Conservation (phyloP, 2,888 invertebrate genomes). For the Acrobasis suavella region DNA sequence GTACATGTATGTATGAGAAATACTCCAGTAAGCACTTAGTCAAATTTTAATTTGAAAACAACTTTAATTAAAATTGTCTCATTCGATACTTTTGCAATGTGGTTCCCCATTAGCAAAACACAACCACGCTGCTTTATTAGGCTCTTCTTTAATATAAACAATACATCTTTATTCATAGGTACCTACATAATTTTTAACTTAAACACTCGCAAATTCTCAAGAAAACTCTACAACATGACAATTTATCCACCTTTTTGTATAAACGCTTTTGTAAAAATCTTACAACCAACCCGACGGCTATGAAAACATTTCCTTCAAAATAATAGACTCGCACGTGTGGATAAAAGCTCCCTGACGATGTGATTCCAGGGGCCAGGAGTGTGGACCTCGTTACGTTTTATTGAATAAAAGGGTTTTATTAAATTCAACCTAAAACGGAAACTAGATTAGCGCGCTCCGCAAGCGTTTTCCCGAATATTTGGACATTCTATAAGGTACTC, state of each 20-base stretch:
- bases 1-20: not conserved
- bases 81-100: too few species aligned
- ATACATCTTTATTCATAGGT: too few species aligned
- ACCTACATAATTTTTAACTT: too few species aligned
- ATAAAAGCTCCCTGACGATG: slow-evolving; percentile 31
- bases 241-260: too few species aligned
- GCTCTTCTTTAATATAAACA: too few species aligned
- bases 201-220: too few species aligned
- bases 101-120: too few species aligned
- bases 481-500: slow-evolving; percentile 15
- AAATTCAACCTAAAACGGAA: slow-evolving; percentile 51
- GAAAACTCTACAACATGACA: too few species aligned
- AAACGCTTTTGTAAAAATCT: not conserved
- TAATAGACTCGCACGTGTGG: slow-evolving; percentile 19
- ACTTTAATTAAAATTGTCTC: too few species aligned
- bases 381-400: slow-evolving; percentile 50
- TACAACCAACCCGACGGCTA: not conserved
- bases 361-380: slow-evolving; percentile 40
- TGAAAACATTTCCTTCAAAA: slow-evolving; percentile 9
- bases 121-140: too few species aligned
- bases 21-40: too few species aligned
- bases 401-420: slow-evolving; percentile 59
- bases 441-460: slow-evolving; percentile 46
- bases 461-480: slow-evolving; percentile 33
- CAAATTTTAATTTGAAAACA: too few species aligned